Evolutionary conservation across 2,888 invertebrate species (phyloP).

Genomic region (Philopedon plagiatum): DNA sequence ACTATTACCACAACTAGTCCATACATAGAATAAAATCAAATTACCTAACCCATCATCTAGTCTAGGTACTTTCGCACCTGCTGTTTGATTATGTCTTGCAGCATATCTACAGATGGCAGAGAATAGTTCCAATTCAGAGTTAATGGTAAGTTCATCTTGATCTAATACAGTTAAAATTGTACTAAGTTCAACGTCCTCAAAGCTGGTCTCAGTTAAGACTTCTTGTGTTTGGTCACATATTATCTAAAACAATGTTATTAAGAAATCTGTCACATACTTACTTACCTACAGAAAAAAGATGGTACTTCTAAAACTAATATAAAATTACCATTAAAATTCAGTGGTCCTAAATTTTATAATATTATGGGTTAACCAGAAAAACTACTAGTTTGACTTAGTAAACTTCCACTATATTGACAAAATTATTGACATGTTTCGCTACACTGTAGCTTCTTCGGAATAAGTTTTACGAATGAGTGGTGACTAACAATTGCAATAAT

Average conservation of each 20-base stretch:
- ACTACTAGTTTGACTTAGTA: too few relatives aligned
- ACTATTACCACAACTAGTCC: background rate
- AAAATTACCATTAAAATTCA: too few relatives aligned
- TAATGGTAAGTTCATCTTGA: constrained; percentile 80
- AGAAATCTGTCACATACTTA: too few relatives aligned
- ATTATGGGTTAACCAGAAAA: too few relatives aligned
- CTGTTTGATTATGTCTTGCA: constrained; percentile 71
- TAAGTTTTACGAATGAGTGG: too few relatives aligned
- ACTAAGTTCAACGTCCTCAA: constrained; percentile 82
- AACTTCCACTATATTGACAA: too few relatives aligned
- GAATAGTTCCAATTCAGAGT: constrained; percentile 84
- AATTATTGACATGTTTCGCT: too few relatives aligned
- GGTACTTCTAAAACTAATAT: too few relatives aligned
- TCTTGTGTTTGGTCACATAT: constrained; percentile 84
- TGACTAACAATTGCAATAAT: too few relatives aligned
- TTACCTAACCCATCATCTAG: constrained; percentile 51
- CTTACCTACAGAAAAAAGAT: too few relatives aligned
- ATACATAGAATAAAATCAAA: constrained; percentile 21
- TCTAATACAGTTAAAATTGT: constrained; percentile 84
- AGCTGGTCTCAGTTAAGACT: constrained; percentile 81
- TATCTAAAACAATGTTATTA: constrained; percentile 77
- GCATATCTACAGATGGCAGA: constrained; percentile 81
- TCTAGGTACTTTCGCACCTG: constrained; percentile 69
- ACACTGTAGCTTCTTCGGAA: too few relatives aligned
- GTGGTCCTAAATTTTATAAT: too few relatives aligned